Base-by-base conservation (phyloP, 2,113 vertebrate species). In the Lates calcarifer region DNA sequence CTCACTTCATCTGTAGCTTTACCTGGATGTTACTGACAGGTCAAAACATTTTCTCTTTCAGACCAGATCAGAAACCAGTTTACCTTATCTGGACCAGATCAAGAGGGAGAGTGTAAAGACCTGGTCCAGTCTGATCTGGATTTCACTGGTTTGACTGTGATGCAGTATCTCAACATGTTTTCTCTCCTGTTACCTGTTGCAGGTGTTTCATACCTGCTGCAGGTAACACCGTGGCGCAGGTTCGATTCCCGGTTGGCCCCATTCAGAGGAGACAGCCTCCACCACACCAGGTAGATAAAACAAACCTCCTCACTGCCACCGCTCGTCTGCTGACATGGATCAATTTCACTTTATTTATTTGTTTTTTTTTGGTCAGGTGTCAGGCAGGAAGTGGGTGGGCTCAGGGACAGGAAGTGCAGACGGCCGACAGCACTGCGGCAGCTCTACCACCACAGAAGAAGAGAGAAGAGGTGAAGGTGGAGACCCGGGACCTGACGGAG, bases 191-290 rank as follows among this genome's bases (percentile, higher is more conserved):
- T n/a, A n/a, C 29, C 20, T 2, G 2, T 22, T 66, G 18, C 84
- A 91, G 91, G 81, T 63, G 82, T 61, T 82, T 74, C 20, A 20
- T 71, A 18, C 60, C 85, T 37, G 72, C 81, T 12, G 73, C 55
- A 26, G 76, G 60, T 6, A 49, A n/a, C n/a, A 17, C 28, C 0
- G 70, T 81, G 62, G 22, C 81, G 11, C 56, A 37, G 81, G 79
- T 89, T 86, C 81, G 28, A 58, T 89, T 91, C 29, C 88, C 81
- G 0, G 22, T 69, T 0, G 24, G 62, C 4, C n/a, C 71, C 0
- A 24, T 18, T 0, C 81, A 66, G 56, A 64, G 45, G 33, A 63
- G 51, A 3, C 43, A 0, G 9, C 45, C 64, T 5, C 45, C 33
- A 13, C 1, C 76, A 28, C 69, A 61, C 2, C 89, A 87, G 71